These are phyloP conservation scores for Rhingia rostrata DNA, from an alignment of 2,888 invertebrate species.

Conservation along the genomic window DNA sequence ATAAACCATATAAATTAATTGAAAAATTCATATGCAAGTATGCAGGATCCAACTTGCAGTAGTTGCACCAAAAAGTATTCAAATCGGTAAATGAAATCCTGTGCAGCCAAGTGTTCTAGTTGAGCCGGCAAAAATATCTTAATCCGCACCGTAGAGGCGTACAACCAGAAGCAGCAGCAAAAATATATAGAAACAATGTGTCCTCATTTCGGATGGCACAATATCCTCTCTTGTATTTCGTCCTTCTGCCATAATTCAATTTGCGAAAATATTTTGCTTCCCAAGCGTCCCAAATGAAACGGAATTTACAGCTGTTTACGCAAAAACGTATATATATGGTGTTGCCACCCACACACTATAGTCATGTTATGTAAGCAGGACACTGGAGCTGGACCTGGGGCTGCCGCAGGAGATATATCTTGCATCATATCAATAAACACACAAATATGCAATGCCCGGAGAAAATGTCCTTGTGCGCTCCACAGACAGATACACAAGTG, in stretches of 20 bases:
- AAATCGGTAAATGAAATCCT: conserved; percentile 32
- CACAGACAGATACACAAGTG: background rate
- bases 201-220: conserved; percentile 11
- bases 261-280: conserved; percentile 33
- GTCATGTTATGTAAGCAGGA: background rate
- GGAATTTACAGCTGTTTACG: conserved; percentile 31
- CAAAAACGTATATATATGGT: background rate
- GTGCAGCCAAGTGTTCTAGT: conserved; percentile 1
- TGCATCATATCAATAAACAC: conserved; percentile 34
- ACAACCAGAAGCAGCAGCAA: background rate
- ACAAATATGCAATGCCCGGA: conserved; percentile 33
- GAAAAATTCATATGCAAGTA: background rate
- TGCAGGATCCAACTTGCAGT: background rate
- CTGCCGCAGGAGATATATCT: background rate
- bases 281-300: conserved; percentile 25
- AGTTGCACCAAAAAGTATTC: background rate
- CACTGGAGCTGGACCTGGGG: background rate
- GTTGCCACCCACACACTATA: background rate
- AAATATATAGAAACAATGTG: conserved; percentile 13
- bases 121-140: conserved; percentile 13
- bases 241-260: conserved; percentile 54
- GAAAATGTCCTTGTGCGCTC: conserved; percentile 22
- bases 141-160: conserved; percentile 3
- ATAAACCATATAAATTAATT: conserved; percentile 38
- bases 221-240: background rate